A percentile compares a stretch with the other conserved stretches of the same genome.
Evolutionary conservation across 2,888 invertebrate species (phyloP).

Genomic region (Amiota minor): DNA sequence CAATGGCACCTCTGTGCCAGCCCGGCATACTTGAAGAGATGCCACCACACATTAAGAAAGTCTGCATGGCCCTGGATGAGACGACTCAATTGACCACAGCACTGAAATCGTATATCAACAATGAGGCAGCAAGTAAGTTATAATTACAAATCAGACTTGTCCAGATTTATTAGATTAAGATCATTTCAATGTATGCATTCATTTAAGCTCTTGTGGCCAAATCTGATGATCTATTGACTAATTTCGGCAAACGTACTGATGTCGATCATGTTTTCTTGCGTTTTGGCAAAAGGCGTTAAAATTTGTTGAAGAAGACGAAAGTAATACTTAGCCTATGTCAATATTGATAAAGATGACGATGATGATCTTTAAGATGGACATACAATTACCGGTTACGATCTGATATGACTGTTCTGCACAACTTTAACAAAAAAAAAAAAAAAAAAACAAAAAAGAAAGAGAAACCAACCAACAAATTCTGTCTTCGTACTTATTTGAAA

Average conservation of each 20-base stretch:
- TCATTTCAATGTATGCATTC: neutral
- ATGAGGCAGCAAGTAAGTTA: conserved; percentile 71
- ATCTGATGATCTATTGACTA: conserved; percentile 69
- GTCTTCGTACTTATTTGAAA: conserved; percentile 2
- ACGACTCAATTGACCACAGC: conserved; percentile 71
- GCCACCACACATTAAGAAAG: conserved; percentile 76
- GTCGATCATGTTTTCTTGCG: conserved; percentile 92
- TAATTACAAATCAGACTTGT: neutral
- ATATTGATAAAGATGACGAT: neutral
- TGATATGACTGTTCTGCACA: conserved; percentile 7
- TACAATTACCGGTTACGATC: neutral
- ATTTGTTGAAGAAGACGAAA: neutral
- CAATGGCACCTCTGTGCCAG: conserved; percentile 76
- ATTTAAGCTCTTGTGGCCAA: conserved; percentile 66
- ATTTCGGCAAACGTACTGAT: conserved; percentile 88
- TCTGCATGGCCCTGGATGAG: conserved; percentile 76
- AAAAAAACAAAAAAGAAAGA: conserved; percentile 19
- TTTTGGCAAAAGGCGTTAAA: conserved; percentile 86
- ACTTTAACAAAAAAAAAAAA: conserved; percentile 11
- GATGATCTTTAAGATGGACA: neutral
- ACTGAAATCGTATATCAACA: conserved; percentile 71
- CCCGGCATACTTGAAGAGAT: conserved; percentile 76
- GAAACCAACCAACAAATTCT: conserved; percentile 13
- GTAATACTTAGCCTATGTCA: neutral
- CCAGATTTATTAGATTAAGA: neutral